Conservation (phyloP, 2,888 invertebrate species). For the Drosophila prostipennis region DNA sequence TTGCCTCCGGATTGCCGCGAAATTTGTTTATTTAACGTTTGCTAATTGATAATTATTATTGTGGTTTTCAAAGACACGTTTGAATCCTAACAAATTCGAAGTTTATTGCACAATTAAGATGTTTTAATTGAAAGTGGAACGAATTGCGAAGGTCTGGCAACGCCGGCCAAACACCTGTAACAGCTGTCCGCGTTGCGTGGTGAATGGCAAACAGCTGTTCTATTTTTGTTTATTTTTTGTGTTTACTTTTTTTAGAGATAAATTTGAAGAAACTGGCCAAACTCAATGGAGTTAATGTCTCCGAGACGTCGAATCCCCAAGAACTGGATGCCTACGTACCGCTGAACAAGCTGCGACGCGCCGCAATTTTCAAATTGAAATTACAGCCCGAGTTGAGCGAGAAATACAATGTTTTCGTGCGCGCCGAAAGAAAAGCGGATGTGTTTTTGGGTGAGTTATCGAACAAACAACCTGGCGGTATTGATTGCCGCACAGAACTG, state of each 20-base stretch:
- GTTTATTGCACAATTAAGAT: constrained; percentile 9
- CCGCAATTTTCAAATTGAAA: constrained; percentile 75
- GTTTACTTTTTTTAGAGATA: constrained; percentile 71
- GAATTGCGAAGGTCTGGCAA: constrained; percentile 45
- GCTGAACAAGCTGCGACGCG: constrained; percentile 78
- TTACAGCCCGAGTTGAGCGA: constrained; percentile 73
- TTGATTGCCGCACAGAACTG: constrained; percentile 36
- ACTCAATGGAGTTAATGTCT: constrained; percentile 71
- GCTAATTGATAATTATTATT: constrained; percentile 9
- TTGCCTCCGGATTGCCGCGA: not conserved
- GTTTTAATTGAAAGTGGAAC: not conserved
- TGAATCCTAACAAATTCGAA: not conserved
- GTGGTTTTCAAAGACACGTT: not conserved
- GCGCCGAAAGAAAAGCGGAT: constrained; percentile 83
- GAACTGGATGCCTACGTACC: constrained; percentile 82
- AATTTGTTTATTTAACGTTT: not conserved
- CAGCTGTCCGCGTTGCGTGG: constrained; percentile 51
- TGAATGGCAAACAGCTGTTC: constrained; percentile 63
- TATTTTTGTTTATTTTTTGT: constrained; percentile 25
- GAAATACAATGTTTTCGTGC: constrained; percentile 79
- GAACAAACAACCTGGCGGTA: constrained; percentile 32
- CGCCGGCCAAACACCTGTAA: constrained; percentile 47
- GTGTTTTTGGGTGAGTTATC: constrained; percentile 79
- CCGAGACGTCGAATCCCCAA: constrained; percentile 48
- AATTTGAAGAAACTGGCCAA: constrained; percentile 82